Conservation (phyloP, 2,113 vertebrate species). For the Gulo gulo region DNA sequence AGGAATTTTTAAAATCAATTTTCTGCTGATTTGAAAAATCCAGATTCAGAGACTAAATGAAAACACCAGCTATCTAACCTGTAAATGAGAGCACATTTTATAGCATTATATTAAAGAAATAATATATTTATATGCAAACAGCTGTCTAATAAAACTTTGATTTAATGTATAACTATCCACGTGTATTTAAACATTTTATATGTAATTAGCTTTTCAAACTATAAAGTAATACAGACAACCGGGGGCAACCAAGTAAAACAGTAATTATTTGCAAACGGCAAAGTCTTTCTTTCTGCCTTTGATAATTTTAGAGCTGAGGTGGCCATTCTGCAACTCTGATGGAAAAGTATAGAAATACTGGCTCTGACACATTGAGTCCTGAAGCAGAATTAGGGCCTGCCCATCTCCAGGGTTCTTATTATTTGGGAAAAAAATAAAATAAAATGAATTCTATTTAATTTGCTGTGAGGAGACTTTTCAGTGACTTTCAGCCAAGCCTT, state of each 20-base stretch:
- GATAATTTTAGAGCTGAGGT: neutral
- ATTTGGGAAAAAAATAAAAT: too few relatives aligned
- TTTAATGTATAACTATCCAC: neutral
- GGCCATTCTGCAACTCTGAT: neutral
- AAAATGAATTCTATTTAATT: neutral
- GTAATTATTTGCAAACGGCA: neutral
- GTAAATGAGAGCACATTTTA: neutral
- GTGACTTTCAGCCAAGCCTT: neutral
- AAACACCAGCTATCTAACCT: neutral
- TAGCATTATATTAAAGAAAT: neutral
- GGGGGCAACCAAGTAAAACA: neutral
- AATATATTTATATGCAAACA: neutral
- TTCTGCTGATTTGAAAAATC: slow-evolving; percentile 23
- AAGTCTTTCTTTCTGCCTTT: neutral
- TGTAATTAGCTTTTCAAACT: neutral
- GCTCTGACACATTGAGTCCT: neutral
- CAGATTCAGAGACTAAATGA: neutral
- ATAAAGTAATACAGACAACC: neutral
- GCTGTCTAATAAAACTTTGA: neutral
- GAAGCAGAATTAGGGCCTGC: neutral
- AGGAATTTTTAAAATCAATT: slow-evolving; percentile 8
- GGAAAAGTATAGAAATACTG: neutral
- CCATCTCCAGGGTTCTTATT: neutral
- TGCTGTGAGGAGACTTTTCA: neutral
- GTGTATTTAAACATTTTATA: neutral